Percentiles rank a stretch among this genome's conserved stretches.
These are phyloP conservation scores for Spisula solida DNA, from an alignment of 2,888 invertebrate genomes.

Conservation along the genomic window DNA sequence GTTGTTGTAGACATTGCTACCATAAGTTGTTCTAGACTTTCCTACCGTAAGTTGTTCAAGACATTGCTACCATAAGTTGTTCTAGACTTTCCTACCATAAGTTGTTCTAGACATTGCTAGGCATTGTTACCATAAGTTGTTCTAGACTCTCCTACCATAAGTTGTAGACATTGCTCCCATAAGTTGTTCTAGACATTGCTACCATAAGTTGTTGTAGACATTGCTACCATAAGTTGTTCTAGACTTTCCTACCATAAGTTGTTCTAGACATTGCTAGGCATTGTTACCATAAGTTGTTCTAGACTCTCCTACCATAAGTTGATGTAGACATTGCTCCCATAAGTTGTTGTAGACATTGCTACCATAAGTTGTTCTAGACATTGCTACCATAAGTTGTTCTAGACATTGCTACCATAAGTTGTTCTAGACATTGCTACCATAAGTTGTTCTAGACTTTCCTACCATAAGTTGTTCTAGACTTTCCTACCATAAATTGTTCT, in stretches of 20 bases:
- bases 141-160: no score
- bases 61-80: background rate
- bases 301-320: no score
- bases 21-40: background rate
- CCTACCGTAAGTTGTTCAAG: conserved; percentile 33
- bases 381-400: background rate
- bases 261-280: background rate
- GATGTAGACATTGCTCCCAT: background rate
- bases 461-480: no score
- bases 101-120: background rate
- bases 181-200: no score
- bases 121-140: background rate
- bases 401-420: no score
- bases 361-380: conserved; percentile 15
- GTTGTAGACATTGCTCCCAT: background rate
- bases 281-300: background rate
- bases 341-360: background rate
- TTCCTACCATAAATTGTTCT: background rate
- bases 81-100: no score
- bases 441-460: no score
- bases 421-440: background rate
- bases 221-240: background rate
- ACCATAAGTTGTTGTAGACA: conserved; percentile 10
- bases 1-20: background rate
- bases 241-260: no score